Conservation (phyloP, 2,797 vertebrate genomes). For the Chaetophractus vellerosus region DNA sequence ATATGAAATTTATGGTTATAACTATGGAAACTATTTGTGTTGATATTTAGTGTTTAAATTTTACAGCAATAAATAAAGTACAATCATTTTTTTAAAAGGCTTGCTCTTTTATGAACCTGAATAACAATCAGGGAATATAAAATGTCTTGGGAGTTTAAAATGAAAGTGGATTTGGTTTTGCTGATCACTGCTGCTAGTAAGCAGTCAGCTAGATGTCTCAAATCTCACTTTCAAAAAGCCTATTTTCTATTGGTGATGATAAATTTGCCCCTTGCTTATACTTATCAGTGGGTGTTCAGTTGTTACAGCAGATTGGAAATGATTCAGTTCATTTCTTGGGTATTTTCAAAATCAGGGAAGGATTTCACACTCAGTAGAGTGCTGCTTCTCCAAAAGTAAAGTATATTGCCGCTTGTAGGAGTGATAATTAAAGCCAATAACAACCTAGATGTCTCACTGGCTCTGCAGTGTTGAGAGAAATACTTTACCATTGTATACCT, state of each 20-base stretch:
- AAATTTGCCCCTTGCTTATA: conserved; percentile 83
- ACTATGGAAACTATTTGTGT: conserved; percentile 66
- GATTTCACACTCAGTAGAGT: conserved; percentile 85
- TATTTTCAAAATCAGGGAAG: conserved; percentile 82
- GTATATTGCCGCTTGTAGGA: conserved; percentile 80
- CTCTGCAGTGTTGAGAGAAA: conserved; percentile 48
- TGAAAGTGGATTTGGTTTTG: conserved; percentile 79
- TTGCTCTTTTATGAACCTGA: conserved; percentile 56
- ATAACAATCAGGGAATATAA: conserved; percentile 78
- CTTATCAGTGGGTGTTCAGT: conserved; percentile 85
- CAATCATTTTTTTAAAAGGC: conserved; percentile 45
- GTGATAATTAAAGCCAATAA: conserved; percentile 87
- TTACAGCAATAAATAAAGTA: conserved; percentile 73
- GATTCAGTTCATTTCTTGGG: conserved; percentile 83
- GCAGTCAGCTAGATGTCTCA: conserved; percentile 72
- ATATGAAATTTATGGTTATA: conserved; percentile 63
- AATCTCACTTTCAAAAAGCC: conserved; percentile 83
- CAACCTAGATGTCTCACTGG: conserved; percentile 72
- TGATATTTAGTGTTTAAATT: conserved; percentile 73
- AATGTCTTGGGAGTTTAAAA: conserved; percentile 75
- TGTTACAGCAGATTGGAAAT: conserved; percentile 81
- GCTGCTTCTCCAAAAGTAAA: conserved; percentile 77
- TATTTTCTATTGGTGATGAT: conserved; percentile 83
- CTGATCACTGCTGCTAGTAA: conserved; percentile 72
- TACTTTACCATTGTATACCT: conserved; percentile 67